phyloP scores from a whole-genome alignment of 92 coral and sea anemone species.

The Ricordea florida region DNA sequence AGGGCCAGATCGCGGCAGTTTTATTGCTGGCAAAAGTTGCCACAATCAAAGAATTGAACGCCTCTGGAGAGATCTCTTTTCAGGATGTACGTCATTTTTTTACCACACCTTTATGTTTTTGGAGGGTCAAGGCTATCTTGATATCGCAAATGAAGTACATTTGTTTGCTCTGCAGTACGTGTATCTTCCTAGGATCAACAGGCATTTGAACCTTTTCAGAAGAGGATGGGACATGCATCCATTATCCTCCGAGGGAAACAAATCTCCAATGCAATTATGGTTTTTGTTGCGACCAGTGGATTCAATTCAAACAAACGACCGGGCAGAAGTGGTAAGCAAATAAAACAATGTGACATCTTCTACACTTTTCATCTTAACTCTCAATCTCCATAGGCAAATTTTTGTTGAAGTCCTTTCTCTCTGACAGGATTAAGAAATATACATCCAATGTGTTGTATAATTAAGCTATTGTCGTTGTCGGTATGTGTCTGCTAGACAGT shows the following conservation, averaged over 20 bases:
- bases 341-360: neutral
- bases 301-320: conserved; percentile 45
- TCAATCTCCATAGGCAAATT: no score
- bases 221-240: conserved; percentile 67
- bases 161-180: conserved; percentile 64
- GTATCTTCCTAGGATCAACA: conserved; percentile 58
- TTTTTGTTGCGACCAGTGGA: conserved; percentile 40
- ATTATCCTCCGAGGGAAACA: conserved; percentile 49
- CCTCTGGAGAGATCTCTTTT: conserved; percentile 67
- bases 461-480: no score
- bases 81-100: conserved; percentile 59
- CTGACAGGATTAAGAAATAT: no score
- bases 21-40: conserved; percentile 60
- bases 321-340: conserved; percentile 46
- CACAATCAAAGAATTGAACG: conserved; percentile 62
- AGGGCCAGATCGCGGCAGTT: conserved; percentile 72
- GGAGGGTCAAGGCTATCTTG: conserved; percentile 66
- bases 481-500: no score
- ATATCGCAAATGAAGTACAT: conserved; percentile 59
- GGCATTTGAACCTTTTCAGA: conserved; percentile 51
- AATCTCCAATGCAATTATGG: conserved; percentile 73
- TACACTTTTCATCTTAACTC: no score
- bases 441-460: no score
- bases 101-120: conserved; percentile 47
- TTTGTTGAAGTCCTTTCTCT: no score